These are phyloP conservation scores for Stegophylla sp. DNA, from an alignment of 2,888 invertebrate species.

Conservation along the genomic window DNA sequence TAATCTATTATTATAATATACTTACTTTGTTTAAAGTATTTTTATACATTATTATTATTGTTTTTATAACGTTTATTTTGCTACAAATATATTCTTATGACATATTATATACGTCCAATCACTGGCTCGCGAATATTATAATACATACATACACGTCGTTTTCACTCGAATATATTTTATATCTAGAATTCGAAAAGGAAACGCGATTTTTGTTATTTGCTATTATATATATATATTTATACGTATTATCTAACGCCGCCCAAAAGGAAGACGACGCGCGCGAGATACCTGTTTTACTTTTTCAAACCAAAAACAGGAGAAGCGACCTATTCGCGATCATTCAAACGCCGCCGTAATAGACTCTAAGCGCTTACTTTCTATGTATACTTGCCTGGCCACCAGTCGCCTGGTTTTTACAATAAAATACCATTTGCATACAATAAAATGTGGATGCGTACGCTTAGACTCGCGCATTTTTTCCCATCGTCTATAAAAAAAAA, in stretches of 20 bases:
- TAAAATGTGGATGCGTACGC: constrained; percentile 31
- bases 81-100: too few relatives aligned
- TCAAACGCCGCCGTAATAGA: constrained; percentile 36
- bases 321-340: constrained; percentile 31
- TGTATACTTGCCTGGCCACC: neutral
- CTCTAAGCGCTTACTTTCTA: constrained; percentile 27
- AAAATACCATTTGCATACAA: constrained; percentile 53
- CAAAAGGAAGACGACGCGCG: neutral
- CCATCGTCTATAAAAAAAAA: neutral
- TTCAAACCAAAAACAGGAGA: constrained; percentile 25
- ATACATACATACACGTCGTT: neutral
- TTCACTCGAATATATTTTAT: neutral
- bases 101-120: too few relatives aligned
- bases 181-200: neutral
- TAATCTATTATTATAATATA: neutral
- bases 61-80: constrained; percentile 25
- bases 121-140: neutral
- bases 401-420: constrained; percentile 11
- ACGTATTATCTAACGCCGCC: neutral
- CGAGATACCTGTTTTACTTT: constrained; percentile 31
- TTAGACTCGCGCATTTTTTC: constrained; percentile 31
- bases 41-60: neutral
- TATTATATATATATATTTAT: neutral
- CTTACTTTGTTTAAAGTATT: too few relatives aligned
- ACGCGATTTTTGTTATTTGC: neutral